phyloP scores from a whole-genome alignment of 2,888 invertebrate species.

The Harmothoe impar region DNA sequence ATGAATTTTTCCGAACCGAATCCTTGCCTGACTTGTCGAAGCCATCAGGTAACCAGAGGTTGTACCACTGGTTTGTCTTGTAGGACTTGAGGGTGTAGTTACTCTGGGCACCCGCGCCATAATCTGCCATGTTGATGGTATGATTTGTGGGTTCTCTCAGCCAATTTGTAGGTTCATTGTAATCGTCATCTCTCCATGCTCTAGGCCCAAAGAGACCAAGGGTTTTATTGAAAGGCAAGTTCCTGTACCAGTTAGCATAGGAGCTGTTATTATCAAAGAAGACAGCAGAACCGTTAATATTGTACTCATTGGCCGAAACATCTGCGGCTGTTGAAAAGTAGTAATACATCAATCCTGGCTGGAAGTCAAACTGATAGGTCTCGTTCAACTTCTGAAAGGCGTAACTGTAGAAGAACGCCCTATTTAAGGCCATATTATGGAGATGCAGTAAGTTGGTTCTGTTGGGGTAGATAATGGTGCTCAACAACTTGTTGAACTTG shows the following conservation, averaged over 20 bases:
- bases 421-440: slow-evolving; percentile 97
- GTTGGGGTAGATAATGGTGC: slow-evolving; percentile 90
- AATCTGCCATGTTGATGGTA: slow-evolving; percentile 88
- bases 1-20: slow-evolving; percentile 75
- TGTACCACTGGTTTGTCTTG: slow-evolving; percentile 96
- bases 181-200: slow-evolving; percentile 87
- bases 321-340: slow-evolving; percentile 97
- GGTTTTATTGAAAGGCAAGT: slow-evolving; percentile 96
- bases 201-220: slow-evolving; percentile 96
- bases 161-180: slow-evolving; percentile 93
- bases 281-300: slow-evolving; percentile 91
- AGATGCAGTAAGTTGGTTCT: slow-evolving; percentile 95
- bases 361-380: slow-evolving; percentile 85
- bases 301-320: slow-evolving; percentile 94
- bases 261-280: slow-evolving; percentile 97
- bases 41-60: slow-evolving; percentile 94
- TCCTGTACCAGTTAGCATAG: slow-evolving; percentile 96
- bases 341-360: slow-evolving; percentile 99
- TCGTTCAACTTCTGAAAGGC: slow-evolving; percentile 74
- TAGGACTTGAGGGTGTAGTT: slow-evolving; percentile 96
- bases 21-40: slow-evolving; percentile 88
- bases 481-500: slow-evolving; percentile 86
- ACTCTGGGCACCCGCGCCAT: slow-evolving; percentile 89
- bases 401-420: slow-evolving; percentile 93
- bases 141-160: slow-evolving; percentile 97